Evolutionary conservation across 2,888 invertebrate species (phyloP), one percentile per base, ranked within the genome.

Genomic region (Drosophila macrothrix): DNA sequence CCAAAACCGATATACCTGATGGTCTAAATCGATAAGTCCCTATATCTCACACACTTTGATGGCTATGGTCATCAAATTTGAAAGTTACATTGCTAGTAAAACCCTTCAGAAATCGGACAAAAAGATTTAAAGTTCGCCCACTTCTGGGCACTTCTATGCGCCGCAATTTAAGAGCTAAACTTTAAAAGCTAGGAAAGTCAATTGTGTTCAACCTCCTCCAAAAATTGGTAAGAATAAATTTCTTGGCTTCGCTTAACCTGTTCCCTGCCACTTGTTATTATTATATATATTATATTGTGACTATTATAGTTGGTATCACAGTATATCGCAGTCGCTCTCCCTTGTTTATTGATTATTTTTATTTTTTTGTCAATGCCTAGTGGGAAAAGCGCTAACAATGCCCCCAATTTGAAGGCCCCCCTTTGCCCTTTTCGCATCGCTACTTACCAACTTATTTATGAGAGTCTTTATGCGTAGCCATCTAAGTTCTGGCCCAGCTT

Each of bases 381-480:
- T 67, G 9, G 25, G 33, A 64, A 56, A 65, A 58, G 50, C 69
- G 16, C 59, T 60, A 59, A 53, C 52, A 66, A 63, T 53, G 50
- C 9, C 39, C 41, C 39, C 56, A 49, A 31, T 41, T 16, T 9
- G 28, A 29, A 14, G 14, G 16, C 16, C 33, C 46, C 4, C 39
- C 35, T 10, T 1, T 4, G 16, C n/a, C 19, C 16, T 46, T 14
- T 12, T 49, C 39, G 14, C 22, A 7, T 22, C 2, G 14, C 46
- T 46, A 43, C 53, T 54, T 43, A 29, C 37, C 39, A 39, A 52
- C 67, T 72, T 82, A 82, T 82, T 85, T 85, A 80, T 80, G 73
- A 55, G 62, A 66, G 72, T 76, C 76, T 76, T 84, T 76, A 82
- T 73, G 61, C 60, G 74, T 70, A 60, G 66, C 67, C 59, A 33